Percentiles rank a stretch among this genome's conserved stretches.
Evolutionary conservation across 2,797 vertebrate genomes (phyloP).

Genomic region (Myiotriccus ornatus): DNA sequence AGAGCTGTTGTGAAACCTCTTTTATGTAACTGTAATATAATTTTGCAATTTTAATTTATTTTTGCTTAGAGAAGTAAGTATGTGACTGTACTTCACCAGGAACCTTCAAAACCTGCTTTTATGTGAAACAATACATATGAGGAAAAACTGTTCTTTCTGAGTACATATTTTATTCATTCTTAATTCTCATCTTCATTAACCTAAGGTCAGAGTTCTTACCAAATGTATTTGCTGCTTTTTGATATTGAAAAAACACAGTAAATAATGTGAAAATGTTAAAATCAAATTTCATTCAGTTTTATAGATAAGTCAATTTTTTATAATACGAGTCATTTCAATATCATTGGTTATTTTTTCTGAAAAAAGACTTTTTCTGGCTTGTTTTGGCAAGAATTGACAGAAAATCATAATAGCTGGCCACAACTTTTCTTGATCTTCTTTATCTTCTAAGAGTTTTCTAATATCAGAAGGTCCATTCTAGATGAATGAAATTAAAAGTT

Average conservation of each 20-base stretch:
- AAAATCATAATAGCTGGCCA: neutral
- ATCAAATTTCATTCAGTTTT: neutral
- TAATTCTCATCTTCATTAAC: neutral
- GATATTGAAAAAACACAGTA: neutral
- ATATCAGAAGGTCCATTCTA: neutral
- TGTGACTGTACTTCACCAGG: neutral
- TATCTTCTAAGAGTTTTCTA: neutral
- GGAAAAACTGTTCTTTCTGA: neutral
- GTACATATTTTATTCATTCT: neutral
- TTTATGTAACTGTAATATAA: neutral
- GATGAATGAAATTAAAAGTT: neutral
- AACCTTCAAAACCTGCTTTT: slow-evolving; percentile 13
- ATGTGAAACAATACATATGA: neutral
- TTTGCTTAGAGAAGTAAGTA: neutral
- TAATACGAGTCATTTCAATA: neutral
- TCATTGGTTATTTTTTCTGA: neutral
- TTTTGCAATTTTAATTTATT: slow-evolving; percentile 10
- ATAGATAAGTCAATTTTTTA: neutral
- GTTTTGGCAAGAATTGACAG: neutral
- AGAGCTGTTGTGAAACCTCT: neutral
- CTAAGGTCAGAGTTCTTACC: neutral
- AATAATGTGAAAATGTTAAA: neutral
- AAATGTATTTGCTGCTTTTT: neutral
- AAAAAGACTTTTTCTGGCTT: neutral
- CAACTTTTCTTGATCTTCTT: neutral